Percentiles rank a stretch among this genome's conserved stretches.
Conservation (phyloP, 2,797 vertebrate genomes). For the Craterocephalus amniculus region DNA sequence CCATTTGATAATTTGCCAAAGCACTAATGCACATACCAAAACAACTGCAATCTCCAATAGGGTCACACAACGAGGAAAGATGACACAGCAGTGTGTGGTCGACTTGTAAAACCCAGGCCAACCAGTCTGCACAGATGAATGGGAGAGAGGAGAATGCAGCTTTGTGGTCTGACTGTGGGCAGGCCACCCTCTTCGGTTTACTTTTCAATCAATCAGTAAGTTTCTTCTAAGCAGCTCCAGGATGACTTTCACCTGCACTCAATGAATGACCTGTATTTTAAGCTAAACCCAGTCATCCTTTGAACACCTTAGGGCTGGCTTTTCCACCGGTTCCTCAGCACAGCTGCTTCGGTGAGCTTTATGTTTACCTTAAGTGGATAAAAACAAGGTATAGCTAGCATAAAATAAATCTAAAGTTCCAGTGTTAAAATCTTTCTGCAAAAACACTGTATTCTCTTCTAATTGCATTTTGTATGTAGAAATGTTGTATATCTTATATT, state of each 20-base stretch:
- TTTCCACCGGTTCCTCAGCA: conserved; percentile 19
- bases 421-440: background rate
- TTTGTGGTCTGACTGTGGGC: conserved; percentile 37
- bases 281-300: conserved; percentile 33
- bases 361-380: conserved; percentile 8
- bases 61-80: conserved; percentile 25
- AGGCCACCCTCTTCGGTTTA: conserved; percentile 47
- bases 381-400: background rate
- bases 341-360: conserved; percentile 9
- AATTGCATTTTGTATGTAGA: background rate
- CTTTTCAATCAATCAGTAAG: conserved; percentile 61
- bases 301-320: conserved; percentile 17
- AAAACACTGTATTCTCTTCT: too few relatives aligned
- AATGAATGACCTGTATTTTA: conserved; percentile 42
- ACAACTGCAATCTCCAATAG: conserved; percentile 7
- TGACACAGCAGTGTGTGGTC: conserved; percentile 41
- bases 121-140: conserved; percentile 41
- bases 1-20: conserved; percentile 14
- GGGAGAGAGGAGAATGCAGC: conserved; percentile 38
- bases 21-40: conserved; percentile 7
- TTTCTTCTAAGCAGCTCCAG: conserved; percentile 36
- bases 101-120: conserved; percentile 4
- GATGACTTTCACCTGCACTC: conserved; percentile 57
- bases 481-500: background rate
- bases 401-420: background rate